These are phyloP conservation scores for Picus viridis DNA, from an alignment of 2,797 vertebrate species.

Conservation along the genomic window DNA sequence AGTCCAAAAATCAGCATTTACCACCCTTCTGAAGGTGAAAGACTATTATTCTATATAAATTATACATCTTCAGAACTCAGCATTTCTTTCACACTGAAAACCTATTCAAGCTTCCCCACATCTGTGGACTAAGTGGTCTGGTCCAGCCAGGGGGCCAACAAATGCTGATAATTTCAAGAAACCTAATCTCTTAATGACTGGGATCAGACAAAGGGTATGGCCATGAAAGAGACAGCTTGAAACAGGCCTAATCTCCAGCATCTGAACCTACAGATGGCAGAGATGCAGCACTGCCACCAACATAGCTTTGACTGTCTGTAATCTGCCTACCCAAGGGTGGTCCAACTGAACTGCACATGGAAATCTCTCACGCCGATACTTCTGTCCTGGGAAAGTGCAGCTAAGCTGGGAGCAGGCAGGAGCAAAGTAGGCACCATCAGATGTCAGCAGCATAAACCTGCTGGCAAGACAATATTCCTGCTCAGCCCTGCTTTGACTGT, in stretches of 20 bases:
- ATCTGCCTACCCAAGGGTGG: conserved; percentile 37
- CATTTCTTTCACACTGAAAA: conserved; percentile 59
- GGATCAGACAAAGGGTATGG: conserved; percentile 68
- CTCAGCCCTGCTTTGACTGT: neutral
- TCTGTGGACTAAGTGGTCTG: conserved; percentile 38
- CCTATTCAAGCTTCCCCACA: conserved; percentile 44
- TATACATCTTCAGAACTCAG: conserved; percentile 43
- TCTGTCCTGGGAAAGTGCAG: neutral
- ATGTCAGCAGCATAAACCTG: neutral
- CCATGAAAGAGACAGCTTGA: conserved; percentile 70
- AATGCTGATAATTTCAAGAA: conserved; percentile 85
- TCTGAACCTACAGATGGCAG: conserved; percentile 41
- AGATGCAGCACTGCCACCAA: conserved; percentile 53
- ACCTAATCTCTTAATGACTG: conserved; percentile 85
- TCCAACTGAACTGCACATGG: conserved; percentile 59
- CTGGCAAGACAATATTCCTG: neutral
- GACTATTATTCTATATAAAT: conserved; percentile 15
- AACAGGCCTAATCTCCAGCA: conserved; percentile 68
- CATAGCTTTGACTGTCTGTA: conserved; percentile 11
- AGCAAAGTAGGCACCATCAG: neutral
- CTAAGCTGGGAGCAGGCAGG: neutral
- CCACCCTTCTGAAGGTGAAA: conserved; percentile 15
- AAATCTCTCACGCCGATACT: accelerated
- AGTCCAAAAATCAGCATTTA: conserved; percentile 2
- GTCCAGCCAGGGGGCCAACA: conserved; percentile 62